A percentile compares a stretch with the other conserved stretches of the same genome.
Evolutionary conservation across 1,140 invertebrate genomes (phyloP).

Genomic region (Drosophila leontia): DNA sequence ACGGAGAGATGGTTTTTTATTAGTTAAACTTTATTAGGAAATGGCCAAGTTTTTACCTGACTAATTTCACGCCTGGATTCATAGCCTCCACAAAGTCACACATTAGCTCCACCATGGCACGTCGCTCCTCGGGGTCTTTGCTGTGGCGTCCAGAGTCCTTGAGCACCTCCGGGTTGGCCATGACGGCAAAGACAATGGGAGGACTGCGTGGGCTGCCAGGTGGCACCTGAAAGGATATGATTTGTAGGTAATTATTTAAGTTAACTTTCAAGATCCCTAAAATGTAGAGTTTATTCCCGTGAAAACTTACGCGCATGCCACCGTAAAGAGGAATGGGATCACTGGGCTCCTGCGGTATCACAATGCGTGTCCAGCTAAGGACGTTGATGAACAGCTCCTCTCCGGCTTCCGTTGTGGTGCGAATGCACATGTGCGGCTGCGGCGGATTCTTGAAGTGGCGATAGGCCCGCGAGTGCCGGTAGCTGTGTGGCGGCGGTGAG

Average conservation of each 20-base stretch:
- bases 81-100: slow-evolving; percentile 90
- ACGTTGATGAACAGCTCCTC: slow-evolving; percentile 89
- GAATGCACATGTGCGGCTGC: slow-evolving; percentile 91
- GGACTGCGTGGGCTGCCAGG: slow-evolving; percentile 87
- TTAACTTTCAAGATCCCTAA: neutral
- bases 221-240: slow-evolving; percentile 74
- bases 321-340: slow-evolving; percentile 89
- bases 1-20: neutral
- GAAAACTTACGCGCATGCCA: slow-evolving; percentile 87
- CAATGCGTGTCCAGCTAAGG: slow-evolving; percentile 90
- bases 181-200: slow-evolving; percentile 89
- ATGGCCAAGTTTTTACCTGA: slow-evolving; percentile 64
- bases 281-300: neutral
- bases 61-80: slow-evolving; percentile 88
- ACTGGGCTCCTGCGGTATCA: slow-evolving; percentile 87
- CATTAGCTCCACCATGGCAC: slow-evolving; percentile 88
- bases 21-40: too few species aligned
- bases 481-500: slow-evolving; percentile 81
- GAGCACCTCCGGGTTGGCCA: slow-evolving; percentile 89
- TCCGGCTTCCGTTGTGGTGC: slow-evolving; percentile 87
- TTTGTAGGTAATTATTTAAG: neutral
- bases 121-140: slow-evolving; percentile 87
- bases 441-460: slow-evolving; percentile 90
- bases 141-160: slow-evolving; percentile 89
- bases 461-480: slow-evolving; percentile 86